These are phyloP conservation scores for Pterocles burchelli DNA, from an alignment of 2,113 vertebrate genomes.

Conservation along the genomic window DNA sequence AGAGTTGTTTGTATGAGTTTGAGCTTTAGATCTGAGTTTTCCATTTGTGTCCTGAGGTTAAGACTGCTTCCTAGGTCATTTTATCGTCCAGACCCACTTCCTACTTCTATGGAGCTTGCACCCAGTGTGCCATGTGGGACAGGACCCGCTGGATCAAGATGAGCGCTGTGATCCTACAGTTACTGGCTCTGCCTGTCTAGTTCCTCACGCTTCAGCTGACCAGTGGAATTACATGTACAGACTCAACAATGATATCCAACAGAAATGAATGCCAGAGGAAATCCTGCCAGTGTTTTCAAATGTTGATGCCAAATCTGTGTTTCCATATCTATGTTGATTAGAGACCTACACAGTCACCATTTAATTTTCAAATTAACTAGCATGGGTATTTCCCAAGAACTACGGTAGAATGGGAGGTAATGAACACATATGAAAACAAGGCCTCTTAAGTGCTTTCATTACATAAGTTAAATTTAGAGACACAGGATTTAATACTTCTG, in stretches of 20 bases:
- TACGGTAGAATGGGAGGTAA: neutral
- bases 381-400: neutral
- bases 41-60: neutral
- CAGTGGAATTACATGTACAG: neutral
- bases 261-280: neutral
- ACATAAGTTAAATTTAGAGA: neutral
- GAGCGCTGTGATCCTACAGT: neutral
- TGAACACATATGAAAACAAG: neutral
- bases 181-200: neutral
- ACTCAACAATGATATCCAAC: neutral
- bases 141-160: neutral
- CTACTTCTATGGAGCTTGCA: accelerated
- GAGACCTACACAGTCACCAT: neutral
- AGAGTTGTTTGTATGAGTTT: neutral
- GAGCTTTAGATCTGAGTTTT: neutral
- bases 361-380: slow-evolving; percentile 16
- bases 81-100: neutral
- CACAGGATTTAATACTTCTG: neutral
- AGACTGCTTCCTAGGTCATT: neutral
- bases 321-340: neutral
- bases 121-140: neutral
- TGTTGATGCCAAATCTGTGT: neutral
- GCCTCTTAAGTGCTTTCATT: neutral
- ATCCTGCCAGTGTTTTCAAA: neutral
- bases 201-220: neutral